A percentile compares a stretch with the other conserved stretches of the same genome.
These are phyloP conservation scores for Vombatus ursinus DNA, from an alignment of 2,113 vertebrate species.

Conservation along the genomic window DNA sequence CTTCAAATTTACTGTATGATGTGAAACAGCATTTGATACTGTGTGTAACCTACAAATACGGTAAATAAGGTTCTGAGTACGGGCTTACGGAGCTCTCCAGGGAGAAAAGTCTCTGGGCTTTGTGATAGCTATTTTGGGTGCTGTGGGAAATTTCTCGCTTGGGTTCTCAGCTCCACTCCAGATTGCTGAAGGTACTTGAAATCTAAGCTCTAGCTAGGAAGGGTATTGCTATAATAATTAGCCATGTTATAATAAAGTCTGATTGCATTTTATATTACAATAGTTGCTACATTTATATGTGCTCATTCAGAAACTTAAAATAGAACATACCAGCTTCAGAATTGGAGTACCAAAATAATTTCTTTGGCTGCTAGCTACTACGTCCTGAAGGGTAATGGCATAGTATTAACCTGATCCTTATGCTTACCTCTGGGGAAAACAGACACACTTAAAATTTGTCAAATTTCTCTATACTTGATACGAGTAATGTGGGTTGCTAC, in stretches of 20 bases:
- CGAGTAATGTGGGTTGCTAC: constrained; percentile 8
- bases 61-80: neutral
- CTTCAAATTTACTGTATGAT: neutral
- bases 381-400: constrained; percentile 29
- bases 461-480: constrained; percentile 21
- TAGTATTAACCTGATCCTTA: constrained; percentile 36
- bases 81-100: neutral
- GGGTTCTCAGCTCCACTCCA: neutral
- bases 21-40: neutral
- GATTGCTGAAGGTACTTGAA: neutral
- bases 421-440: constrained; percentile 20
- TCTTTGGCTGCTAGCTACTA: constrained; percentile 45
- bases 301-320: constrained; percentile 57
- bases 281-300: constrained; percentile 25
- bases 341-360: constrained; percentile 13
- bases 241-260: constrained; percentile 23
- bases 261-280: constrained; percentile 25
- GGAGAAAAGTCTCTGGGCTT: neutral
- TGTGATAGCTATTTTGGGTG: neutral
- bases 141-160: neutral
- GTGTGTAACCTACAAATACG: neutral
- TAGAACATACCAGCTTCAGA: constrained; percentile 38
- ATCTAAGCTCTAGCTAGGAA: neutral
- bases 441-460: constrained; percentile 36
- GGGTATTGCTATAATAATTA: constrained; percentile 14